These are phyloP conservation scores for Dryobates pubescens DNA, from an alignment of 2,797 vertebrate genomes.

Conservation along the genomic window DNA sequence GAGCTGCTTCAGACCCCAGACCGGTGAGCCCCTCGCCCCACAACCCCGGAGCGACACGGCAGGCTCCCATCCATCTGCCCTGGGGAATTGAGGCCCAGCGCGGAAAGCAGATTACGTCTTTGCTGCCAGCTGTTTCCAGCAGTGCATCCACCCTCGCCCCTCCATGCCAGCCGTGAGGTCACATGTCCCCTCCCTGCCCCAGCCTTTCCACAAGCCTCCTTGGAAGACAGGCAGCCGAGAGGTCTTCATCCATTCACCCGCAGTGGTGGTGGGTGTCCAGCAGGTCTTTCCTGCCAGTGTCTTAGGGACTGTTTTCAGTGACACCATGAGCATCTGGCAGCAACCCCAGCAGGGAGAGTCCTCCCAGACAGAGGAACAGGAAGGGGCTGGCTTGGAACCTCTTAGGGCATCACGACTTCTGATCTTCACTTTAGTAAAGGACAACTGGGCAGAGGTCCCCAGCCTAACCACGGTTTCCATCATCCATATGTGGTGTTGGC, in stretches of 20 bases:
- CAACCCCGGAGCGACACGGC: not conserved
- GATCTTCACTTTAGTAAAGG: not conserved
- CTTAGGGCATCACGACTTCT: not conserved
- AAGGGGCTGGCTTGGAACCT: not conserved
- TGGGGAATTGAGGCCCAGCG: not conserved
- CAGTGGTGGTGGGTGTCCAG: not conserved
- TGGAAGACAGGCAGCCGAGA: not conserved
- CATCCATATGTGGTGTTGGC: rapidly evolving
- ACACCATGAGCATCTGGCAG: not conserved
- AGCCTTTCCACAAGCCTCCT: not conserved
- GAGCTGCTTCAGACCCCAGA: not conserved
- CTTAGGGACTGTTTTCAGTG: not conserved
- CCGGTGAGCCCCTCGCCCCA: not conserved
- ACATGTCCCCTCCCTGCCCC: not conserved
- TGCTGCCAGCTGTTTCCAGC: slow-evolving; percentile 22
- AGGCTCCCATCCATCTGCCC: not conserved
- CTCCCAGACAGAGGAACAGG: not conserved
- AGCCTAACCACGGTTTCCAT: not conserved
- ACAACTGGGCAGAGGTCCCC: not conserved
- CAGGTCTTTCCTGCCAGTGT: rapidly evolving
- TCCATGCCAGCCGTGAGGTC: not conserved
- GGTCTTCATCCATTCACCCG: not conserved
- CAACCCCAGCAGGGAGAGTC: rapidly evolving
- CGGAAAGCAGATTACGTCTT: not conserved
- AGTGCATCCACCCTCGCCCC: not conserved